These are phyloP conservation scores for Diadromus collaris DNA, from an alignment of 2,888 invertebrate species.

Conservation along the genomic window DNA sequence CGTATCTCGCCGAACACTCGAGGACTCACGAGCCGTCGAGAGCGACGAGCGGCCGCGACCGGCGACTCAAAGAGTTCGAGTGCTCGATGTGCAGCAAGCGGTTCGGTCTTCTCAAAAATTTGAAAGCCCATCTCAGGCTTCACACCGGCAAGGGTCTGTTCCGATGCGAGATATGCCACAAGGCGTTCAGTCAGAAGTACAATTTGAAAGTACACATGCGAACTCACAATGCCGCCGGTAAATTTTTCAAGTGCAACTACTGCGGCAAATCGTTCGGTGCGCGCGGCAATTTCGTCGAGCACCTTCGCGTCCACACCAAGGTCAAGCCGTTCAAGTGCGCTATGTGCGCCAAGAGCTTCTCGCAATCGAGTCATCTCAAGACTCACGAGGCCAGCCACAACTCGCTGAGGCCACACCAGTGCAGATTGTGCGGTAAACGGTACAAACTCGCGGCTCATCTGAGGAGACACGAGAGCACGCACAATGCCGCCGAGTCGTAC, in stretches of 20 bases:
- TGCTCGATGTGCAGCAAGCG: slow-evolving; percentile 73
- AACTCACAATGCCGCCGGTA: slow-evolving; percentile 72
- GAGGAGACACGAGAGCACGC: slow-evolving; percentile 76
- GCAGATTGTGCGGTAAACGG: slow-evolving; percentile 76
- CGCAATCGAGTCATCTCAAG: slow-evolving; percentile 78
- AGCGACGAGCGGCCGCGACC: slow-evolving; percentile 15
- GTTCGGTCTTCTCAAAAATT: slow-evolving; percentile 74
- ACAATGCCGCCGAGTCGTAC: slow-evolving; percentile 75
- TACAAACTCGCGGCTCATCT: slow-evolving; percentile 77
- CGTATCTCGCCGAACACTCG: slow-evolving; percentile 77
- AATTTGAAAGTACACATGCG: slow-evolving; percentile 77
- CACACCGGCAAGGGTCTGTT: slow-evolving; percentile 75
- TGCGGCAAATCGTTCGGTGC: slow-evolving; percentile 76
- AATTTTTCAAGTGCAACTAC: slow-evolving; percentile 76
- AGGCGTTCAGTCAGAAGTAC: slow-evolving; percentile 77
- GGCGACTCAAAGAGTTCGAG: slow-evolving; percentile 67
- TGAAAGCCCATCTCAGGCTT: slow-evolving; percentile 73
- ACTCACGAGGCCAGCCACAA: slow-evolving; percentile 75
- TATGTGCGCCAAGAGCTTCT: slow-evolving; percentile 75
- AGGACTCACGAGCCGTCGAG: slow-evolving; percentile 72
- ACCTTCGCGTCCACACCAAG: slow-evolving; percentile 77
- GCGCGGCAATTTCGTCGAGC: slow-evolving; percentile 77
- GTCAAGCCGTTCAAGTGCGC: slow-evolving; percentile 76
- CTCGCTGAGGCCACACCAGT: slow-evolving; percentile 74
- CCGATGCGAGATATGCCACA: slow-evolving; percentile 78